phyloP scores from a whole-genome alignment of 2,888 invertebrate species.

The Phlogophora meticulosa region DNA sequence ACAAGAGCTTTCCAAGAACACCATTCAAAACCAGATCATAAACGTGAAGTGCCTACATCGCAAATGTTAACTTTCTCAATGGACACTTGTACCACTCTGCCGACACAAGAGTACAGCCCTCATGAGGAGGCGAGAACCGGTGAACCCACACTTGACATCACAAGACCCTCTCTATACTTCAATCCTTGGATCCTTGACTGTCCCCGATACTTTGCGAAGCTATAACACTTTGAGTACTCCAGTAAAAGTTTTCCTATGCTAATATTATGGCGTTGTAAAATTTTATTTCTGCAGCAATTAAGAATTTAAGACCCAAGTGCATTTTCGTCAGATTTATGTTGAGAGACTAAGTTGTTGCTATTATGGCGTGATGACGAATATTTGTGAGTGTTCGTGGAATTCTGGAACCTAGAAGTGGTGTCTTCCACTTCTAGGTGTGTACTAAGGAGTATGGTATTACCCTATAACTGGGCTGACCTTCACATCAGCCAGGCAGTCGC shows the following conservation, averaged over 20 bases:
- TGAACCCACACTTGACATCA: slow-evolving; percentile 57
- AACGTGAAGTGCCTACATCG: slow-evolving; percentile 56
- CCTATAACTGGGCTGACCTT: too few relatives aligned
- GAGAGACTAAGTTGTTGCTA: slow-evolving; percentile 28
- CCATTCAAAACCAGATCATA: slow-evolving; percentile 49
- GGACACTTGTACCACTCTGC: slow-evolving; percentile 66
- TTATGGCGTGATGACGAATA: slow-evolving; percentile 27
- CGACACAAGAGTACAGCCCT: slow-evolving; percentile 62
- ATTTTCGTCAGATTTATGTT: slow-evolving; percentile 46
- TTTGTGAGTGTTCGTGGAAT: slow-evolving; percentile 14
- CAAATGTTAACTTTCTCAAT: slow-evolving; percentile 66
- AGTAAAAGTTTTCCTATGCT: slow-evolving; percentile 44
- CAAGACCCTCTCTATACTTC: slow-evolving; percentile 44
- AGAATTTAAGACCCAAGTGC: slow-evolving; percentile 34
- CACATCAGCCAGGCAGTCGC: too few relatives aligned
- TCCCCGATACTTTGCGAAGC: slow-evolving; percentile 52
- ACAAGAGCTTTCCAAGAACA: slow-evolving; percentile 31
- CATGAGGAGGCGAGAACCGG: slow-evolving; percentile 29
- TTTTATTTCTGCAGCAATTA: slow-evolving; percentile 41
- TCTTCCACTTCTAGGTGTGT: too few relatives aligned
- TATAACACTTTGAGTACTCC: slow-evolving; percentile 42
- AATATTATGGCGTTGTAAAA: slow-evolving; percentile 51
- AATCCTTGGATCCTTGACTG: slow-evolving; percentile 55
- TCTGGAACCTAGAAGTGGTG: too few relatives aligned
- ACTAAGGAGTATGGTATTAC: too few relatives aligned